Evolutionary conservation across 2,888 invertebrate genomes (phyloP).

Genomic region (Leucophora obtusa): DNA sequence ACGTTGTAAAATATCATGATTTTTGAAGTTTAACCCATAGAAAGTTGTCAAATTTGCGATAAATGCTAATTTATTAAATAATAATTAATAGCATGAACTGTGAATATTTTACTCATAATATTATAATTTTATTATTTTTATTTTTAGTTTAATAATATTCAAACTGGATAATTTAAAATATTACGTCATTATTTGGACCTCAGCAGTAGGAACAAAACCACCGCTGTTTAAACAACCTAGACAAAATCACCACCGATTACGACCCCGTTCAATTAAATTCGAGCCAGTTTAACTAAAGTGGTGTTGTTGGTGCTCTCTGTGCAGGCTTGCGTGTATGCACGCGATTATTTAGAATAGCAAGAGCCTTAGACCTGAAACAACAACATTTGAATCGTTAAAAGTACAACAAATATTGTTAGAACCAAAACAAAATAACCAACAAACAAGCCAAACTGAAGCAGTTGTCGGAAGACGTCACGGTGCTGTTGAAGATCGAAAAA

Average conservation of each 20-base stretch:
- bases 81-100: too few species aligned
- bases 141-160: constrained; percentile 66
- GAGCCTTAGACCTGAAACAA: background rate
- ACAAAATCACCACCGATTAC: constrained; percentile 58
- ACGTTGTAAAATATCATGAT: too few species aligned
- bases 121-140: constrained; percentile 32
- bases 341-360: constrained; percentile 4
- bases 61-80: too few species aligned
- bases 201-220: constrained; percentile 64
- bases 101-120: background rate
- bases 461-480: constrained; percentile 82
- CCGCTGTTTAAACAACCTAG: constrained; percentile 53
- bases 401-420: background rate
- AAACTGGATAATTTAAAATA: constrained; percentile 74
- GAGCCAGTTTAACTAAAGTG: constrained; percentile 48
- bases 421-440: background rate
- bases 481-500: constrained; percentile 80
- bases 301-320: constrained; percentile 2
- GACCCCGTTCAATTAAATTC: constrained; percentile 54
- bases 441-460: constrained; percentile 79
- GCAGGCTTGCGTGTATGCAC: constrained; percentile 31
- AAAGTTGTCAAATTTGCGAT: too few species aligned
- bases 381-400: background rate
- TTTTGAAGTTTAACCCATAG: too few species aligned
- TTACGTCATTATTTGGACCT: constrained; percentile 59